These are phyloP conservation scores for Lithosia quadra DNA, from an alignment of 2,888 invertebrate species.

Conservation along the genomic window DNA sequence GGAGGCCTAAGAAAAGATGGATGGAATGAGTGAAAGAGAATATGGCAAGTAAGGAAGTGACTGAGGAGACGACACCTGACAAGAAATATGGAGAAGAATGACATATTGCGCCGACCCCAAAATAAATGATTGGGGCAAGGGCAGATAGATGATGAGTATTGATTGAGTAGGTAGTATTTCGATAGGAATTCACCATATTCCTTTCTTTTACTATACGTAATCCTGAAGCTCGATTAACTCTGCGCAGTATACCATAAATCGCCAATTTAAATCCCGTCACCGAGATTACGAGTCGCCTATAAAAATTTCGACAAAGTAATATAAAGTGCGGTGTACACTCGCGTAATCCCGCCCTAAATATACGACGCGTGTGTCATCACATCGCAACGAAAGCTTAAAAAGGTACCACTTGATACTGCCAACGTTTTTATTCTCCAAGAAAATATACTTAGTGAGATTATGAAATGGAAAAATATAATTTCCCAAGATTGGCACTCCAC, in stretches of 20 bases:
- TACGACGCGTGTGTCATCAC: conserved; percentile 56
- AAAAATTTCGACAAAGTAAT: conserved; percentile 52
- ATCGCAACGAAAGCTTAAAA: conserved; percentile 49
- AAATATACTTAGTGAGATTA: conserved; percentile 66
- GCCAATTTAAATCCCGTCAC: conserved; percentile 32
- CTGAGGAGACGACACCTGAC: no score
- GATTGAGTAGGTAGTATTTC: no score
- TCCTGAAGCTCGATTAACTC: conserved; percentile 15
- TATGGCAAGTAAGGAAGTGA: no score
- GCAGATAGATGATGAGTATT: no score
- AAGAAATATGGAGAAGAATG: no score
- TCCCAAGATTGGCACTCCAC: conserved; percentile 60
- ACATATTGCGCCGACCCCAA: no score
- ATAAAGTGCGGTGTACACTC: conserved; percentile 48
- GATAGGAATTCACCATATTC: no score
- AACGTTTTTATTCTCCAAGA: conserved; percentile 54
- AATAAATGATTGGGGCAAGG: no score
- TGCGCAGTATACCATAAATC: conserved; percentile 28
- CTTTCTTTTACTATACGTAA: neutral
- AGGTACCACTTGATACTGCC: conserved; percentile 51
- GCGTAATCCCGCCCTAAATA: conserved; percentile 54
- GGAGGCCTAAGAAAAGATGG: no score
- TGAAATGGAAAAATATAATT: conserved; percentile 64
- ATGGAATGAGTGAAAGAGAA: no score
- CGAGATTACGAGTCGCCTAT: conserved; percentile 50